Percentiles rank a stretch among this genome's conserved stretches.
Evolutionary conservation across 1,140 invertebrate genomes (phyloP).

Genomic region (Ladona fulva): DNA sequence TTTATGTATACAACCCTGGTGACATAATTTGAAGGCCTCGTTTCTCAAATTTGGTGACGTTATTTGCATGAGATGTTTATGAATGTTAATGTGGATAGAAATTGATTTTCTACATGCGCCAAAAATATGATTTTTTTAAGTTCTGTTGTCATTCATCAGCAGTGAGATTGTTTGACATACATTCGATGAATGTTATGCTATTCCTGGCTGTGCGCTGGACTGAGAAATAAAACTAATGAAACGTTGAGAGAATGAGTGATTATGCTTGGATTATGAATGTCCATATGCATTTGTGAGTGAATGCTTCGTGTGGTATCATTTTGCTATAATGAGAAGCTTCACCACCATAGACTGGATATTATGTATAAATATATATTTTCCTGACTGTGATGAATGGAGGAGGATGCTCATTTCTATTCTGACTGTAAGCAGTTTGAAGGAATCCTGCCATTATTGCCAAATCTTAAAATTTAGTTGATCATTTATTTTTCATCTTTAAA

Average conservation of each 20-base stretch:
- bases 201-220: conserved; percentile 5
- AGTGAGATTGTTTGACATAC: background rate
- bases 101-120: background rate
- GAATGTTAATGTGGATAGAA: background rate
- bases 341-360: background rate
- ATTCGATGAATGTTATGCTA: background rate
- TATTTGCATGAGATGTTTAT: background rate
- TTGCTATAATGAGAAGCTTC: background rate
- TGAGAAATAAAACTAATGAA: background rate
- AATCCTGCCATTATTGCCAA: background rate
- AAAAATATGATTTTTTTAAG: background rate
- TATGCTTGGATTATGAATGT: background rate
- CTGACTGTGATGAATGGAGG: background rate
- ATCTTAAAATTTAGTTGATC: background rate
- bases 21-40: background rate
- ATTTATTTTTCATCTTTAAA: background rate
- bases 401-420: background rate
- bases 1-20: background rate
- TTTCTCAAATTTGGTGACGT: background rate
- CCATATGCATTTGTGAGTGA: background rate
- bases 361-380: conserved; percentile 8
- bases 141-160: background rate
- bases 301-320: background rate
- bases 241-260: background rate
- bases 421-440: background rate